phyloP scores from a whole-genome alignment of 1,140 invertebrate species.

The Ganaspis sp. region DNA sequence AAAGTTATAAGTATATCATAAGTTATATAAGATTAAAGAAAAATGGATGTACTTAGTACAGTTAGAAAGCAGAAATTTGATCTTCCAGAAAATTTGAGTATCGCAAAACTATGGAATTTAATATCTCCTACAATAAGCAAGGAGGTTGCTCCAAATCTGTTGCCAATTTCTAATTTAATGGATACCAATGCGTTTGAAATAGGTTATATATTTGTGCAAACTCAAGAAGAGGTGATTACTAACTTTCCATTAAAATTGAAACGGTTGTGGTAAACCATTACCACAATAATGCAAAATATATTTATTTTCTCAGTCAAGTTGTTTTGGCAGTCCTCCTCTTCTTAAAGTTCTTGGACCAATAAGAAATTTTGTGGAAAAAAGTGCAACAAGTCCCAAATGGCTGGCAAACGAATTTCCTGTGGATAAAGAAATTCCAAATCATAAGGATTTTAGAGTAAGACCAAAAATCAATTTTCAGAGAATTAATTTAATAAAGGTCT shows the following conservation, averaged over 20 bases:
- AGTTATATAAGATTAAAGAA: no score
- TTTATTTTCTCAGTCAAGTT: not conserved
- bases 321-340: not conserved
- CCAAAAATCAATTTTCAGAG: not conserved
- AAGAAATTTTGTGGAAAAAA: not conserved
- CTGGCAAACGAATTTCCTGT: not conserved
- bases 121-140: not conserved
- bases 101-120: not conserved
- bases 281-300: not conserved
- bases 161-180: conserved; percentile 5
- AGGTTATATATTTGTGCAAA: not conserved
- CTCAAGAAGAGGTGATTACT: not conserved
- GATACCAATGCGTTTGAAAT: not conserved
- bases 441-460: not conserved
- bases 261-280: no score
- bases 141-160: not conserved
- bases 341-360: conserved; percentile 8
- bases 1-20: no score
- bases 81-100: not conserved
- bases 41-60: not conserved
- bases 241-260: no score
- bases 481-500: not conserved
- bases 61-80: not conserved
- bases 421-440: not conserved
- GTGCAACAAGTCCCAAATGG: not conserved